phyloP scores from a whole-genome alignment of 2,888 invertebrate species.

The Drosophila demipolita region DNA sequence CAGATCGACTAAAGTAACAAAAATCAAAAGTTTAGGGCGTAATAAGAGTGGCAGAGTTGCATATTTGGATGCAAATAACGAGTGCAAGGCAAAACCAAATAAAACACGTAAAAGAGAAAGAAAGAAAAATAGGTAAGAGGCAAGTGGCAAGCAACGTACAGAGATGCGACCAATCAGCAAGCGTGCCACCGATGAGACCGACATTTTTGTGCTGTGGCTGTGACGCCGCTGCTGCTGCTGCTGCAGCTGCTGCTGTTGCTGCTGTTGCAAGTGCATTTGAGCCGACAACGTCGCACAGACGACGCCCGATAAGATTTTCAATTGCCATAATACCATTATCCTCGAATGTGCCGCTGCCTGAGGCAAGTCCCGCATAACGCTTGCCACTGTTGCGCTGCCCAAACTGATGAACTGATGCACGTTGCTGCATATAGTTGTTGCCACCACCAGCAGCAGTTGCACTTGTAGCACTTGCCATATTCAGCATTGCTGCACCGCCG shows the following conservation, averaged over 20 bases:
- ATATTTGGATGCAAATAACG: background rate
- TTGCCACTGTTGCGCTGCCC: constrained; percentile 69
- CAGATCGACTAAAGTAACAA: constrained; percentile 4
- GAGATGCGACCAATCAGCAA: constrained; percentile 84
- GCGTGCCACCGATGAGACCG: constrained; percentile 83
- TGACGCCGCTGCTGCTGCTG: constrained; percentile 54
- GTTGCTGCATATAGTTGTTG: constrained; percentile 40
- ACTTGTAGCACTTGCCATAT: constrained; percentile 13
- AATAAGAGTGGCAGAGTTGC: constrained; percentile 17
- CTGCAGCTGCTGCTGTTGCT: constrained; percentile 70
- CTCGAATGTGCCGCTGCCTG: constrained; percentile 64
- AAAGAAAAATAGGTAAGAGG: constrained; percentile 8
- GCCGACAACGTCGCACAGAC: constrained; percentile 79
- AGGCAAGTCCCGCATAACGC: constrained; percentile 75
- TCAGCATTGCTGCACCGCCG: constrained; percentile 56
- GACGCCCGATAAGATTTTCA: constrained; percentile 84
- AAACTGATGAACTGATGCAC: constrained; percentile 53
- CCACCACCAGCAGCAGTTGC: constrained; percentile 12
- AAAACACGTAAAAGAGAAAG: background rate
- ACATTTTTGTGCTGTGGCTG: constrained; percentile 77
- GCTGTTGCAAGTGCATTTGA: constrained; percentile 69
- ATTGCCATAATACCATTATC: constrained; percentile 84
- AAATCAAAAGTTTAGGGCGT: background rate
- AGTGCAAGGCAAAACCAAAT: background rate
- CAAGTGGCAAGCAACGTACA: constrained; percentile 85